phyloP scores from a whole-genome alignment of 1,140 invertebrate genomes.

The Ctenoplectra terminalis region DNA sequence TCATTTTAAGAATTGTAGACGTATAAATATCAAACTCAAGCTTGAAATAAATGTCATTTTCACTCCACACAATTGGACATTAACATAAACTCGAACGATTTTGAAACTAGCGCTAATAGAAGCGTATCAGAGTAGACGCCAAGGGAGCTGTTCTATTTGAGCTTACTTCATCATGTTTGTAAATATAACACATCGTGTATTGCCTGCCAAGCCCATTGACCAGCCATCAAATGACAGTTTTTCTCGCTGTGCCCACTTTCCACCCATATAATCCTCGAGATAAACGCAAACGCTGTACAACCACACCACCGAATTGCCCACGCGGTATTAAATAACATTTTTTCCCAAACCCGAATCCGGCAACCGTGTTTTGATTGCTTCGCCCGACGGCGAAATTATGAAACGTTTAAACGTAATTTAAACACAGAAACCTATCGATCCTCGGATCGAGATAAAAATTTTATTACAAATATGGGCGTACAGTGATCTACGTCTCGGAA shows the following conservation, averaged over 20 bases:
- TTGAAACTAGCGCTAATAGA: not conserved
- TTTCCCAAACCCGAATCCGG: not conserved
- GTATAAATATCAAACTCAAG: not conserved
- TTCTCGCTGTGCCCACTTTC: constrained; percentile 48
- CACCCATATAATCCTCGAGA: constrained; percentile 47
- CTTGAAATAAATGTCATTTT: not conserved
- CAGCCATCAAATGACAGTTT: constrained; percentile 40
- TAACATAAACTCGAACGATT: not conserved
- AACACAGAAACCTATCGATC: too few species aligned
- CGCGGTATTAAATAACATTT: constrained; percentile 44
- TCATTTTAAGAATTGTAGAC: too few species aligned
- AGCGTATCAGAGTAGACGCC: not conserved
- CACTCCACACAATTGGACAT: not conserved
- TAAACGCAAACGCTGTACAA: constrained; percentile 15
- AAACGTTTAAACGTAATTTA: not conserved
- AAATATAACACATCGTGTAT: constrained; percentile 16
- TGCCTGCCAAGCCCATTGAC: constrained; percentile 37
- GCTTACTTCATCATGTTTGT: not conserved
- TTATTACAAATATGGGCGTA: too few species aligned
- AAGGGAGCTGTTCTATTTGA: not conserved
- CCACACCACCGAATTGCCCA: constrained; percentile 26
- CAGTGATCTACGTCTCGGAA: too few species aligned
- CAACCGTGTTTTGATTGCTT: constrained; percentile 12
- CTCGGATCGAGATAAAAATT: too few species aligned
- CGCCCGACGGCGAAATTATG: not conserved